A percentile compares a stretch with the other conserved stretches of the same genome.
These are phyloP conservation scores for Acanthopagrus latus DNA, from an alignment of 2,797 vertebrate genomes.

Conservation along the genomic window DNA sequence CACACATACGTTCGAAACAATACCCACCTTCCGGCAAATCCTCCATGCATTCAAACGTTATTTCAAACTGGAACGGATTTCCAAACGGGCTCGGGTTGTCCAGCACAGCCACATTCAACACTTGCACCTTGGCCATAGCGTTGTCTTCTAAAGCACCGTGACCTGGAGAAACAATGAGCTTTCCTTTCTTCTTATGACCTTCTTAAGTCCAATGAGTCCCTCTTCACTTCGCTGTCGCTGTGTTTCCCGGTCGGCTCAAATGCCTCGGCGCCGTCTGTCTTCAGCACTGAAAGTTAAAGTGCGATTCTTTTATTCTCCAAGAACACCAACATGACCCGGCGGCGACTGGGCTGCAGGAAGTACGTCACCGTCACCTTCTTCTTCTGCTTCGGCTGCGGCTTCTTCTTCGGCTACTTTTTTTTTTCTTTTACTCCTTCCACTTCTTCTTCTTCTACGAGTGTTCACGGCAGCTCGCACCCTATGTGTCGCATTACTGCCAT, in stretches of 20 bases:
- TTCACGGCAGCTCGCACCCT: neutral
- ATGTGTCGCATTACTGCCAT: neutral
- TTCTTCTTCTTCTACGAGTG: neutral
- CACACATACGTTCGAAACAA: neutral
- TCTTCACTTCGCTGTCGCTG: neutral
- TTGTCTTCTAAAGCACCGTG: neutral
- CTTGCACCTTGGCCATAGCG: slow-evolving; percentile 89
- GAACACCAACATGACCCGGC: slow-evolving; percentile 16
- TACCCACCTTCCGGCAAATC: slow-evolving; percentile 90
- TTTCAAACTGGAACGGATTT: slow-evolving; percentile 94
- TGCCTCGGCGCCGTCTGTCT: neutral
- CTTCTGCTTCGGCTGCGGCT: no score
- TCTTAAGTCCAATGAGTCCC: neutral
- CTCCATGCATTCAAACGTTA: slow-evolving; percentile 94
- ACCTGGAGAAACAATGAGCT: slow-evolving; percentile 1
- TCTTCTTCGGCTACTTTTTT: slow-evolving; percentile 27
- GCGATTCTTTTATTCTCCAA: slow-evolving; percentile 14
- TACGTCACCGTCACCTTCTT: slow-evolving; percentile 45
- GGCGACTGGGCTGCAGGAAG: slow-evolving; percentile 35
- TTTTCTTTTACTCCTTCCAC: neutral
- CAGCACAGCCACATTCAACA: slow-evolving; percentile 88
- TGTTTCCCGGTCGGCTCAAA: neutral
- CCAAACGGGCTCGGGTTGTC: slow-evolving; percentile 91
- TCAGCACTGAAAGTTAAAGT: neutral
- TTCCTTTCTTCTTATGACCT: neutral